Conservation (phyloP, 2,113 vertebrate genomes). For the Pungitius pungitius region DNA sequence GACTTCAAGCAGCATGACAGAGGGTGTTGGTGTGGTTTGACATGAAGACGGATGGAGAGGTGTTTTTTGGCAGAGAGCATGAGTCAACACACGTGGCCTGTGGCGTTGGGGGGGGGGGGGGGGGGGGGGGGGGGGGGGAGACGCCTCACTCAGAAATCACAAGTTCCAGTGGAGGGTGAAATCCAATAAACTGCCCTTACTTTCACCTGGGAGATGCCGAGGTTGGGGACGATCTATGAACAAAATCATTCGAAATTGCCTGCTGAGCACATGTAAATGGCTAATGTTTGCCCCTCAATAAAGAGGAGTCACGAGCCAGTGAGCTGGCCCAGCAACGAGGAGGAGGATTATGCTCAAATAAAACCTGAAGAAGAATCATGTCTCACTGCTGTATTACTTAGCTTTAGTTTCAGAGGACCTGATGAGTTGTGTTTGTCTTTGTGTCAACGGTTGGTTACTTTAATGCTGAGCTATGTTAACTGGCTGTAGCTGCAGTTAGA, state of each 20-base stretch:
- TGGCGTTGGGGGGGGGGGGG: slow-evolving; percentile 63
- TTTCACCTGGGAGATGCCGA: slow-evolving; percentile 71
- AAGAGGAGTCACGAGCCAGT: slow-evolving; percentile 67
- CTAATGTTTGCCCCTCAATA: slow-evolving; percentile 76
- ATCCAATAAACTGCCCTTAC: slow-evolving; percentile 77
- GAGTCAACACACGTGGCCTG: slow-evolving; percentile 42
- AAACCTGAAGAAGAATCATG: slow-evolving; percentile 26
- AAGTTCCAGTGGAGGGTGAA: slow-evolving; percentile 71
- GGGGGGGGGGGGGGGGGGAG: slow-evolving; percentile 63
- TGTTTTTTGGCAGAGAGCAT: slow-evolving; percentile 20
- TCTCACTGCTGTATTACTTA: slow-evolving; percentile 24
- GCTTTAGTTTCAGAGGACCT: neutral
- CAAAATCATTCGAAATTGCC: slow-evolving; percentile 74
- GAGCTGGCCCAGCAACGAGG: slow-evolving; percentile 40
- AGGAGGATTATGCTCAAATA: slow-evolving; percentile 9
- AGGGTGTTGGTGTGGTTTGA: slow-evolving; percentile 22
- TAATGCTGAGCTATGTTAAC: neutral
- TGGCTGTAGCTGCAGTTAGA: neutral
- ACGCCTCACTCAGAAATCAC: slow-evolving; percentile 61
- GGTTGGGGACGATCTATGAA: slow-evolving; percentile 73
- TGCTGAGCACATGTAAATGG: slow-evolving; percentile 78
- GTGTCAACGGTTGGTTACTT: neutral
- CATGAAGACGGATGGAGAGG: slow-evolving; percentile 46
- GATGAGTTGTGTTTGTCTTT: neutral
- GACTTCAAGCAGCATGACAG: slow-evolving; percentile 24